Conservation (phyloP, 37 sponge, comb jelly and placozoan genomes). For the Tethya wilhelma region DNA sequence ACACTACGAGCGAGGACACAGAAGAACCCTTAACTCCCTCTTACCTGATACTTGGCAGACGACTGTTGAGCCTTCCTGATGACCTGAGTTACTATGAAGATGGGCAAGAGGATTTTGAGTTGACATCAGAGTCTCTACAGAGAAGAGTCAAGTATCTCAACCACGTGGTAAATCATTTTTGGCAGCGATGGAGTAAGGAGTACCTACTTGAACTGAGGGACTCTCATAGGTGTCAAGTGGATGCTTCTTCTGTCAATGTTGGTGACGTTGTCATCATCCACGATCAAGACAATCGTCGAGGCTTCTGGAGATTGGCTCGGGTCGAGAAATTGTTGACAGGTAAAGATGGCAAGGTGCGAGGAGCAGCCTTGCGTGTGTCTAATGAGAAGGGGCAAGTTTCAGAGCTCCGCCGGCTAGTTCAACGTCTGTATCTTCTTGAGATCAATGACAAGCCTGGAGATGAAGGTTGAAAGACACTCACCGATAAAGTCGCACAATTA, state of each 20-base stretch:
- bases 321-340: slow-evolving; percentile 16
- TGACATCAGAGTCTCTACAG: slow-evolving; percentile 12
- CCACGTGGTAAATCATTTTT: slow-evolving; percentile 44
- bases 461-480: not conserved
- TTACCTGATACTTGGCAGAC: slow-evolving; percentile 43
- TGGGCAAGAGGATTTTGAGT: slow-evolving; percentile 38
- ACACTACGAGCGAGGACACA: slow-evolving; percentile 19
- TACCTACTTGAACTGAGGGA: slow-evolving; percentile 50
- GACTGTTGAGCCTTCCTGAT: slow-evolving; percentile 53
- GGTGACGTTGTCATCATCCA: slow-evolving; percentile 42
- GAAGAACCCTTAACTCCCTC: slow-evolving; percentile 54
- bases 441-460: not conserved
- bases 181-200: slow-evolving; percentile 24
- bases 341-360: slow-evolving; percentile 1
- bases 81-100: slow-evolving; percentile 29
- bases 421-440: not conserved
- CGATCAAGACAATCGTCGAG: slow-evolving; percentile 31
- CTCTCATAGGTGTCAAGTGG: slow-evolving; percentile 1
- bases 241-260: not conserved
- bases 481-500: not conserved
- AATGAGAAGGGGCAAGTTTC: not conserved
- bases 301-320: slow-evolving; percentile 32
- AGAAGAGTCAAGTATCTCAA: slow-evolving; percentile 48
- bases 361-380: slow-evolving; percentile 18
- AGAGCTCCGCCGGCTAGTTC: not conserved